Conservation (phyloP, 2,113 vertebrate species). For the Corythornis vintsioides region DNA sequence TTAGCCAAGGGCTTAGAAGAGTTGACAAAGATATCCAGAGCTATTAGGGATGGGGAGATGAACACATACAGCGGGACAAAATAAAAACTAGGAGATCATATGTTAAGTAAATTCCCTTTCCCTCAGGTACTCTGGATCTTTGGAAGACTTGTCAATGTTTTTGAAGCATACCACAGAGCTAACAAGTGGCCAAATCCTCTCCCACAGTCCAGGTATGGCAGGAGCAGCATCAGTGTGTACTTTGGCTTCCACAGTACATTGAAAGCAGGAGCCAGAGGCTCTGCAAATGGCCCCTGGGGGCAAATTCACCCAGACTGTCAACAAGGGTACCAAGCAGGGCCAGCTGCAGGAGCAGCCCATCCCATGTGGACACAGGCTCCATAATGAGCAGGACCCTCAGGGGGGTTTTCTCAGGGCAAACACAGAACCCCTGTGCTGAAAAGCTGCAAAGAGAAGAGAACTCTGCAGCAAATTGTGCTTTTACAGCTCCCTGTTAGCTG, state of each 20-base stretch:
- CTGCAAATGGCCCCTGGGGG: background rate
- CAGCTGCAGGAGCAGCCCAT: background rate
- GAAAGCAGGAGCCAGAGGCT: background rate
- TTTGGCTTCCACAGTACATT: background rate
- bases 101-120: background rate
- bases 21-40: slow-evolving; percentile 17
- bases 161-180: background rate
- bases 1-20: slow-evolving; percentile 31
- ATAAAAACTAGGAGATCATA: background rate
- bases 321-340: background rate
- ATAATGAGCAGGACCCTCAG: background rate
- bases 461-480: background rate
- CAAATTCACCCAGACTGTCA: background rate
- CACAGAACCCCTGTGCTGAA: background rate
- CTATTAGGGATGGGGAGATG: background rate
- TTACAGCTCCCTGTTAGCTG: background rate
- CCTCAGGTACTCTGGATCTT: background rate
- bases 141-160: background rate
- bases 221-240: background rate
- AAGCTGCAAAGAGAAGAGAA: background rate
- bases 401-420: background rate
- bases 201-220: background rate
- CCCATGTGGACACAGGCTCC: background rate
- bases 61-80: background rate
- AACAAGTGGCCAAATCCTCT: background rate